A percentile compares a stretch with the other conserved stretches of the same genome.
Conservation (phyloP, 2,113 vertebrate species). For the Girardinichthys multiradiatus region DNA sequence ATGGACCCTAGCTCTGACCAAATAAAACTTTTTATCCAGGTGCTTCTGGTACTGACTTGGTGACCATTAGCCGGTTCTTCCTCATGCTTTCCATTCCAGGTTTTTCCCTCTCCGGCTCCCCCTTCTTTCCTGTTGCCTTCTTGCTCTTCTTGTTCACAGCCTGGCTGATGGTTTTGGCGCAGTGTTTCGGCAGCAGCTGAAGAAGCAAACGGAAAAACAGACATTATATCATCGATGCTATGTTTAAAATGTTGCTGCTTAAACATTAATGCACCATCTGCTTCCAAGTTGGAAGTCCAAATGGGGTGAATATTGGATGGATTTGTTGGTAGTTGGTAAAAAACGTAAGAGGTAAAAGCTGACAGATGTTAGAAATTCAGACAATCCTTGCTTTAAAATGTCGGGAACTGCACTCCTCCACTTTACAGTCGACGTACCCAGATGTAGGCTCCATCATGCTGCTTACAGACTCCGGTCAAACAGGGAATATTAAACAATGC, state of each 20-base stretch:
- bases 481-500: no score
- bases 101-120: conserved; percentile 97
- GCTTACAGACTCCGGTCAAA: no score
- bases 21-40: background rate
- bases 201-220: rapidly evolving
- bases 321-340: no score
- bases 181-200: conserved; percentile 97
- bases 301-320: no score
- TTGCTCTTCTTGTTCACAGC: conserved; percentile 98
- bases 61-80: conserved; percentile 98
- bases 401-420: background rate
- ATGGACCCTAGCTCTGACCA: no score
- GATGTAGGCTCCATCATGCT: no score
- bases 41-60: conserved; percentile 86
- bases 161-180: conserved; percentile 99
- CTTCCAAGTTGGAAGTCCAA: no score
- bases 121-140: conserved; percentile 98
- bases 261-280: no score
- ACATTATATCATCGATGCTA: background rate
- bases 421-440: background rate
- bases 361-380: background rate
- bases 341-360: no score
- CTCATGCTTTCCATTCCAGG: conserved; percentile 99
- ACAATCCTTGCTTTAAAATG: background rate
- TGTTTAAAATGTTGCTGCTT: background rate